Evolutionary conservation across 2,888 invertebrate species (phyloP).

Genomic region (Pediacus dermestoides): DNA sequence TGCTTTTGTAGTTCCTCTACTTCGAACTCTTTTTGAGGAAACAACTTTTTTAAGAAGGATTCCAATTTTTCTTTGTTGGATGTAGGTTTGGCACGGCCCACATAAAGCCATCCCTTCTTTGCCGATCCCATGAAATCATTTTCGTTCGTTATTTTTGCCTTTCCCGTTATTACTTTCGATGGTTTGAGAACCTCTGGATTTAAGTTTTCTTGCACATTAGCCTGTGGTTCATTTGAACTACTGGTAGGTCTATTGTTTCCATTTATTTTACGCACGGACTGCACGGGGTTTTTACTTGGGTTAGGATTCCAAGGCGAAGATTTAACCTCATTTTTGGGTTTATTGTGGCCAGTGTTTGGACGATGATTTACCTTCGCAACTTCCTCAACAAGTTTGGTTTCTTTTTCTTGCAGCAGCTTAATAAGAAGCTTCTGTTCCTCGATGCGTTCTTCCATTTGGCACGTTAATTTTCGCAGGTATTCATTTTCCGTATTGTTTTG

Average conservation of each 20-base stretch:
- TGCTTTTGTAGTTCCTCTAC: conserved; percentile 7
- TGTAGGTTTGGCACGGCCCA: conserved; percentile 6
- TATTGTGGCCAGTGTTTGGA: background rate
- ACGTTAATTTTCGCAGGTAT: background rate
- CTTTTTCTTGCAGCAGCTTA: background rate
- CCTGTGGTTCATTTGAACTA: background rate
- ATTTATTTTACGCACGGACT: background rate
- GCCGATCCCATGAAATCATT: conserved; percentile 3
- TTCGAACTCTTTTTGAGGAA: conserved; percentile 3
- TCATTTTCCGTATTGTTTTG: too few relatives aligned
- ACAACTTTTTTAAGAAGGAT: background rate
- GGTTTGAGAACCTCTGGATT: background rate
- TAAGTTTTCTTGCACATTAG: background rate
- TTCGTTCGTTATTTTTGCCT: conserved; percentile 6
- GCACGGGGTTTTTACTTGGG: too few relatives aligned
- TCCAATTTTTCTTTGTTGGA: background rate
- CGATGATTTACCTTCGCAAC: too few relatives aligned
- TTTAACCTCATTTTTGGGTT: background rate
- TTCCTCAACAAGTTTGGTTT: too few relatives aligned
- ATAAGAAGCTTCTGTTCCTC: background rate
- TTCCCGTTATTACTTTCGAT: conserved; percentile 4
- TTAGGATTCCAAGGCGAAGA: background rate
- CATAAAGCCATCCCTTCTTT: conserved; percentile 10
- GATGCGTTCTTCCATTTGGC: conserved; percentile 1
- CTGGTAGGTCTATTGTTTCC: background rate